Conservation (phyloP, 2,888 invertebrate species). For the Trichopoda pennipes region DNA sequence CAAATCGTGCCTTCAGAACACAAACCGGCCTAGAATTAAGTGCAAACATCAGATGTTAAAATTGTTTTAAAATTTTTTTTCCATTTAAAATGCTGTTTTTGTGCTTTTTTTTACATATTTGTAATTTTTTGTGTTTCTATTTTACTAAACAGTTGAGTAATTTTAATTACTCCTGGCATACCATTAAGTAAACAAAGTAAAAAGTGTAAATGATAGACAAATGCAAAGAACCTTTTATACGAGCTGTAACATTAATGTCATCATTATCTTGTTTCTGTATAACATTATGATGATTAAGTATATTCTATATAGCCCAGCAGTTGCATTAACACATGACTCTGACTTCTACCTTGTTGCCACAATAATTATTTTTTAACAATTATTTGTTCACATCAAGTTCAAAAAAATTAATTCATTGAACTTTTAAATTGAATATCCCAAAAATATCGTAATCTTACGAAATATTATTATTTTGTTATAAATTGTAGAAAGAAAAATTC, state of each 20-base stretch:
- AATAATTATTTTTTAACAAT: too few relatives aligned
- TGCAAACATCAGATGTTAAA: constrained; percentile 60
- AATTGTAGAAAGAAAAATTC: too few relatives aligned
- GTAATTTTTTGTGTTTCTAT: constrained; percentile 24
- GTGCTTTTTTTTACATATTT: constrained; percentile 17
- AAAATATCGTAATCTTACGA: too few relatives aligned
- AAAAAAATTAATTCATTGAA: too few relatives aligned
- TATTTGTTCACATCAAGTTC: too few relatives aligned
- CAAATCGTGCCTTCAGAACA: constrained; percentile 38
- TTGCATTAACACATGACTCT: not conserved
- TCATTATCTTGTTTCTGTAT: constrained; percentile 14
- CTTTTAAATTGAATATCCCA: too few relatives aligned
- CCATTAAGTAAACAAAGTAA: constrained; percentile 55
- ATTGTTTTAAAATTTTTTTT: constrained; percentile 34
- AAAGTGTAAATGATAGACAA: constrained; percentile 53
- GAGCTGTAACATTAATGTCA: constrained; percentile 24
- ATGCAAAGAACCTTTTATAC: constrained; percentile 44
- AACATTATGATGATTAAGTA: constrained; percentile 32
- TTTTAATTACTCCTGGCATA: constrained; percentile 67
- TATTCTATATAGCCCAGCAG: constrained; percentile 1
- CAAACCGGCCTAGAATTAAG: constrained; percentile 34
- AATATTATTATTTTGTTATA: too few relatives aligned
- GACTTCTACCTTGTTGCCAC: too few relatives aligned
- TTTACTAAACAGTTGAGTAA: constrained; percentile 64
- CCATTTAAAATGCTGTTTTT: constrained; percentile 37